Base-by-base conservation (phyloP, 2,888 invertebrate genomes). In the Seira musarum region DNA sequence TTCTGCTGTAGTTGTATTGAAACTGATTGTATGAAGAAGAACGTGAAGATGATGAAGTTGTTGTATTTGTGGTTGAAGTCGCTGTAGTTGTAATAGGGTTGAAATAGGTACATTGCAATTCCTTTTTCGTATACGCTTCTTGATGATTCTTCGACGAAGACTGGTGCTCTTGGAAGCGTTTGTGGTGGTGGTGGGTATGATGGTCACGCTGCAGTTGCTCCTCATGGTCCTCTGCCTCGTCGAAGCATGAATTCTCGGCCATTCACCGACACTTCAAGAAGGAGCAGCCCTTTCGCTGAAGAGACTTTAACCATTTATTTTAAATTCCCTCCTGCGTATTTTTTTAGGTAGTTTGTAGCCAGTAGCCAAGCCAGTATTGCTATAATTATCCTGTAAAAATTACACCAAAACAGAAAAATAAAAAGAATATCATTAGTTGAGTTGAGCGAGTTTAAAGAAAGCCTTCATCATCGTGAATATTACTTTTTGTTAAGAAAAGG, bases 221-320 rank as follows among this genome's bases (percentile, higher is more conserved):
- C 78, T 82, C 84, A 83, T 84, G 84, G 83, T 84, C 84, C 80
- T 81, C 68, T 69, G 71, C n/a, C n/a, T n/a, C 77, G 72, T 83
- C 83, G 80, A 82, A 78, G 75, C 81, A 79, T 76, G 80, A 78
- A 80, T 84, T 83, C 73, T 84, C 84, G 83, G 83, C 84, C 84
- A 84, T 84, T 84, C 84, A 84, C 83, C 80, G 83, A 67, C 76
- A 71, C 67, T 77, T 81, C 69, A n/a, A n/a, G n/a, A n/a, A n/a
- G n/a, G n/a, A n/a, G n/a, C 73, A 60, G 73, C 72, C 79, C 57
- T 79, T 68, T 68, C 72, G 79, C 61, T 79, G 68, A 79, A 64
- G 72, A 72, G 79, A 49, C 40, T n/a, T n/a, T n/a, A n/a, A n/a
- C n/a, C n/a, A n/a, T n/a, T n/a, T n/a, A n/a, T n/a, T n/a, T n/a